Conservation (phyloP, 2,888 invertebrate genomes). For the Dendrolimus houi region DNA sequence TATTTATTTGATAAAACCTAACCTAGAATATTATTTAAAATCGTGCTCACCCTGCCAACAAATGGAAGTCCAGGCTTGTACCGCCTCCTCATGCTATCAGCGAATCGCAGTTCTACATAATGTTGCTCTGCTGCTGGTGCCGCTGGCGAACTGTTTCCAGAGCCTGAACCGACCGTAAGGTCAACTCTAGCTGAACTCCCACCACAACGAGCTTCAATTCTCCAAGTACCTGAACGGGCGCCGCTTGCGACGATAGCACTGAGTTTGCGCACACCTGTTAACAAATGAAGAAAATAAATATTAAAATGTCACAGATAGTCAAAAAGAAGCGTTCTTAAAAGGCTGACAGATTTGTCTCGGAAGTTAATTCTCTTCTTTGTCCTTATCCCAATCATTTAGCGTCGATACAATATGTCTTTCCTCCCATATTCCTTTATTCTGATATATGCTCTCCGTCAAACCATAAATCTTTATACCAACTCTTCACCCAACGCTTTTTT, state of each 20-base stretch:
- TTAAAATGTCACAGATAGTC: no score
- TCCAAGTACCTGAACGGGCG: slow-evolving; percentile 77
- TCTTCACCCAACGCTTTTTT: not conserved
- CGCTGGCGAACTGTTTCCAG: slow-evolving; percentile 61
- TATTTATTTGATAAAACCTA: no score
- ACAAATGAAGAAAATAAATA: not conserved
- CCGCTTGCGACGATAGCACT: slow-evolving; percentile 72
- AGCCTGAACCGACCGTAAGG: slow-evolving; percentile 66
- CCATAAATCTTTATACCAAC: not conserved
- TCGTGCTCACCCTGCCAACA: slow-evolving; percentile 75
- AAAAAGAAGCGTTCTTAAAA: not conserved
- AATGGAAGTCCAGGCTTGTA: slow-evolving; percentile 82
- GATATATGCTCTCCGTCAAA: no score
- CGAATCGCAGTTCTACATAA: slow-evolving; percentile 80
- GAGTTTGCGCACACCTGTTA: slow-evolving; percentile 77
- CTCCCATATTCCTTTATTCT: not conserved
- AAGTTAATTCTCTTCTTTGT: not conserved
- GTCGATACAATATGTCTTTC: not conserved
- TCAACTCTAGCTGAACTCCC: slow-evolving; percentile 73
- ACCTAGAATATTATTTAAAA: no score
- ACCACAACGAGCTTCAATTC: slow-evolving; percentile 70
- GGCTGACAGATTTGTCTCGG: not conserved
- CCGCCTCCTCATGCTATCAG: slow-evolving; percentile 78
- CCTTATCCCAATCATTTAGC: not conserved
- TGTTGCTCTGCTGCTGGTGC: slow-evolving; percentile 81